Conservation (phyloP, 2,797 vertebrate genomes). For the Hoplostethus mediterraneus region DNA sequence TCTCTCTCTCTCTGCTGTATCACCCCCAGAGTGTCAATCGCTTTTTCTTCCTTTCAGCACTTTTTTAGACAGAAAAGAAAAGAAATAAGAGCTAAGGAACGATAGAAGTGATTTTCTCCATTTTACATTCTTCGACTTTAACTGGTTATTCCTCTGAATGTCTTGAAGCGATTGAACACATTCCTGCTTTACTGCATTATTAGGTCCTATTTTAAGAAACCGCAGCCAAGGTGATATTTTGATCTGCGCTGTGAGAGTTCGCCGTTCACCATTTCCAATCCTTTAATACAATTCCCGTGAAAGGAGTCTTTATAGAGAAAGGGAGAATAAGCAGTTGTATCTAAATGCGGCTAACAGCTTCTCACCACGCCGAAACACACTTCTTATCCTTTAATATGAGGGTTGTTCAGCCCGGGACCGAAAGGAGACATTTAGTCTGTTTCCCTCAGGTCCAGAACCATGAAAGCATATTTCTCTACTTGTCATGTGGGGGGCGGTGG, state of each 20-base stretch:
- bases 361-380: slow-evolving; percentile 38
- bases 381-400: slow-evolving; percentile 63
- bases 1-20: too few relatives aligned
- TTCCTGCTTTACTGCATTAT: neutral
- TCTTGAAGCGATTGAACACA: neutral
- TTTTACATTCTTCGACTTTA: slow-evolving; percentile 1
- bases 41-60: too few relatives aligned
- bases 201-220: slow-evolving; percentile 3
- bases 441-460: slow-evolving; percentile 57
- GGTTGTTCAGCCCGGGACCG: slow-evolving; percentile 52
- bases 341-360: slow-evolving; percentile 47
- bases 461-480: slow-evolving; percentile 55
- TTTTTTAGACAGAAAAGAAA: too few relatives aligned
- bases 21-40: too few relatives aligned
- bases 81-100: too few relatives aligned
- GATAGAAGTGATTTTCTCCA: too few relatives aligned
- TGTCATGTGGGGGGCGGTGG: slow-evolving; percentile 32
- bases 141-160: neutral
- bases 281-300: slow-evolving; percentile 14
- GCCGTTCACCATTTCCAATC: slow-evolving; percentile 10
- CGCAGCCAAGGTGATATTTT: slow-evolving; percentile 1
- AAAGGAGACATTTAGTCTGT: slow-evolving; percentile 58
- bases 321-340: slow-evolving; percentile 43
- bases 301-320: slow-evolving; percentile 22
- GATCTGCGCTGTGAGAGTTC: slow-evolving; percentile 1